A percentile compares a stretch with the other conserved stretches of the same genome.
These are phyloP conservation scores for Baronia brevicornis DNA, from an alignment of 2,888 invertebrate genomes.

Conservation along the genomic window DNA sequence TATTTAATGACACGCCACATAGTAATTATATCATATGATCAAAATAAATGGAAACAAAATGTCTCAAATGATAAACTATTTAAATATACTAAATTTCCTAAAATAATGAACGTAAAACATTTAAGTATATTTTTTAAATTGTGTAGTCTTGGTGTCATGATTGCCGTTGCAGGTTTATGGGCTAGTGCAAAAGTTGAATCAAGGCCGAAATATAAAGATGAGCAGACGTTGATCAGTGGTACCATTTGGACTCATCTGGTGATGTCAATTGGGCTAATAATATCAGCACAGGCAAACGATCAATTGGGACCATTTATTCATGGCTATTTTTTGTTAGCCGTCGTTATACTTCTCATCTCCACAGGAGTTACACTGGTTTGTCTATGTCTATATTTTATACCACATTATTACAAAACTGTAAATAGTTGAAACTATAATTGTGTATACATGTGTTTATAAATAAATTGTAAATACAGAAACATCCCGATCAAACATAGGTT, in stretches of 20 bases:
- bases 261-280: conserved; percentile 45
- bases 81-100: conserved; percentile 1
- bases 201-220: conserved; percentile 43
- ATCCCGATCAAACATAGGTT: too few species aligned
- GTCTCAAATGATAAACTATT: too few species aligned
- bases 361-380: conserved; percentile 38
- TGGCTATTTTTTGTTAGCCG: conserved; percentile 39
- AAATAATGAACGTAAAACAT: conserved; percentile 15
- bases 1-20: too few species aligned
- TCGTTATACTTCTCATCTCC: conserved; percentile 29
- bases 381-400: too few species aligned
- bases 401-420: too few species aligned
- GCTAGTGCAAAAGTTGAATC: conserved; percentile 31
- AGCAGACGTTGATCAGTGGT: conserved; percentile 51
- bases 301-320: conserved; percentile 30
- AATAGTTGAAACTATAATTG: too few species aligned
- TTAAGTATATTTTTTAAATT: conserved; percentile 32
- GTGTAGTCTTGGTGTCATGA: conserved; percentile 32
- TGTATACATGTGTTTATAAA: too few species aligned
- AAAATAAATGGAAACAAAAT: too few species aligned
- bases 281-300: conserved; percentile 36
- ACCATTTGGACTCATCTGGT: conserved; percentile 57
- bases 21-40: too few species aligned
- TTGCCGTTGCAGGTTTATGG: conserved; percentile 44
- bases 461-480: too few species aligned